Evolutionary conservation across 1,140 invertebrate species (phyloP).

Genomic region (Fopius arisanus): DNA sequence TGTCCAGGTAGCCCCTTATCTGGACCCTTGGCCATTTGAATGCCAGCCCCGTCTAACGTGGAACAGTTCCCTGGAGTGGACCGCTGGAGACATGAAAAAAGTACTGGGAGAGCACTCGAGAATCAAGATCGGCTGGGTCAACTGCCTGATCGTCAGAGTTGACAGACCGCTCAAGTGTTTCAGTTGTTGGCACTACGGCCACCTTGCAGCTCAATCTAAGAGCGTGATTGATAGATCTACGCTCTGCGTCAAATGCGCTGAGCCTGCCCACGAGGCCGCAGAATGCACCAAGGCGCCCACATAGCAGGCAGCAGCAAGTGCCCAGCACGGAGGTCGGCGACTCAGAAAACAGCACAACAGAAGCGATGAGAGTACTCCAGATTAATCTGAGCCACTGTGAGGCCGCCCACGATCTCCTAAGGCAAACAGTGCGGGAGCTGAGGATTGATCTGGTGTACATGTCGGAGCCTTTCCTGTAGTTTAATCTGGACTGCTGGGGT

Average conservation of each 20-base stretch:
- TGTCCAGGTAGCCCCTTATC: too few species aligned
- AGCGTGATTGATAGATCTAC: neutral
- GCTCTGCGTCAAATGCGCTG: constrained; percentile 15
- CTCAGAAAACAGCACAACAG: neutral
- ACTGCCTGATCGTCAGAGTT: neutral
- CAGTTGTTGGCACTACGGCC: constrained; percentile 28
- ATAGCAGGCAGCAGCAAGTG: constrained; percentile 8
- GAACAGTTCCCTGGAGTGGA: too few species aligned
- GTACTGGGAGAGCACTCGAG: neutral
- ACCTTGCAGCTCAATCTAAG: neutral
- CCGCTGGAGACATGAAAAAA: too few species aligned
- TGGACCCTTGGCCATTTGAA: too few species aligned
- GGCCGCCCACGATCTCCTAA: constrained; percentile 15
- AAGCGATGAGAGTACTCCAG: constrained; percentile 2
- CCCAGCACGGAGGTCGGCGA: neutral
- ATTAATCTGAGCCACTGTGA: constrained; percentile 22
- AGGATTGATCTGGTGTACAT: neutral
- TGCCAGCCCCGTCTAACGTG: too few species aligned
- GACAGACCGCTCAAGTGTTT: constrained; percentile 1
- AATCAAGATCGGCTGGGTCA: constrained; percentile 17
- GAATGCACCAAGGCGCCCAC: constrained; percentile 3
- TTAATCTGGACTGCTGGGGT: neutral
- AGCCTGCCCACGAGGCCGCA: constrained; percentile 14
- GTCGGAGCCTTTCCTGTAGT: neutral
- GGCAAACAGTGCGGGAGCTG: constrained; percentile 17